Percentiles rank a stretch among this genome's conserved stretches.
Conservation (phyloP, 1,140 invertebrate species). For the Drosophila pseudoananassae region DNA sequence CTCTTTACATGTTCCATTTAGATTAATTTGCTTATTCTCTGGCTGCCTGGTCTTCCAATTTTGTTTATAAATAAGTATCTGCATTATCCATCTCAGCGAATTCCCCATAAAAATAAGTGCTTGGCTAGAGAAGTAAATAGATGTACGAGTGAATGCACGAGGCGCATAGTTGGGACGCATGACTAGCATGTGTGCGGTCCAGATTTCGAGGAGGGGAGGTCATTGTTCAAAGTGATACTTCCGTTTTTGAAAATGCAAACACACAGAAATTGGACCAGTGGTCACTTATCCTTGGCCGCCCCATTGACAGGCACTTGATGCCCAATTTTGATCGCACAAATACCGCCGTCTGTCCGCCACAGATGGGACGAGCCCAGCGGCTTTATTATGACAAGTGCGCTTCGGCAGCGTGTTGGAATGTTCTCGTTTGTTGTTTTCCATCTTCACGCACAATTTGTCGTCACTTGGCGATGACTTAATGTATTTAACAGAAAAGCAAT, state of each 20-base stretch:
- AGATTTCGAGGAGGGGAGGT: neutral
- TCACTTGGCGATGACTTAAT: conserved; percentile 83
- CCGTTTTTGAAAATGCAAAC: conserved; percentile 36
- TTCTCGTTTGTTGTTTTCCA: conserved; percentile 32
- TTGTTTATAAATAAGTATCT: conserved; percentile 41
- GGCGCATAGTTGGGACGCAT: conserved; percentile 24
- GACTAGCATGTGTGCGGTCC: conserved; percentile 45
- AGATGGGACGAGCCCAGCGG: conserved; percentile 9
- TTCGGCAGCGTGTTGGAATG: conserved; percentile 25
- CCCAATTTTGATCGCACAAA: conserved; percentile 64
- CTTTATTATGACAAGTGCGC: conserved; percentile 76
- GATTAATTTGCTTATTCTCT: neutral
- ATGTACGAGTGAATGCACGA: conserved; percentile 1
- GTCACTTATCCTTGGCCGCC: conserved; percentile 29
- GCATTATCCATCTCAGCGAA: conserved; percentile 26
- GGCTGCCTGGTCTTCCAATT: neutral
- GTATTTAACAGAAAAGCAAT: conserved; percentile 66
- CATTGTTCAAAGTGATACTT: conserved; percentile 37
- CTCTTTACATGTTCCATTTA: neutral
- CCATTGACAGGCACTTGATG: conserved; percentile 34
- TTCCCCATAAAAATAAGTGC: conserved; percentile 26
- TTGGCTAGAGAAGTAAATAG: conserved; percentile 11
- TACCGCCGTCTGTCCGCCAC: conserved; percentile 32
- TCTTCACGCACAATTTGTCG: conserved; percentile 83
- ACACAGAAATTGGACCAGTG: conserved; percentile 29